Conservation (phyloP, 2,113 vertebrate species). For the Ovis canadensis region DNA sequence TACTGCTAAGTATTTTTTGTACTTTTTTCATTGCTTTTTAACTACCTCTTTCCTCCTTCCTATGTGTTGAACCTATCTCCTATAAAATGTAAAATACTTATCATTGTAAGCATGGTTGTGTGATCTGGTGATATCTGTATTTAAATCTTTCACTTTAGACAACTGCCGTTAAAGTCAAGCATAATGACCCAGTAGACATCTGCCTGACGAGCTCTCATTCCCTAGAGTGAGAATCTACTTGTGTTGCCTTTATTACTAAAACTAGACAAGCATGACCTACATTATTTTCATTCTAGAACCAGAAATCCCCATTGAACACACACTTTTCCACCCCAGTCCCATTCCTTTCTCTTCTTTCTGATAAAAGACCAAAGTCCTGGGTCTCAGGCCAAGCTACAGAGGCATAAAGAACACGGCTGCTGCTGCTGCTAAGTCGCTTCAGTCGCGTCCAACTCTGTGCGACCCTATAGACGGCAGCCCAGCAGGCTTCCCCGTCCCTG, state of each 20-base stretch:
- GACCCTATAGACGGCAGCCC: too few relatives aligned
- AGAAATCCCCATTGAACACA: not conserved
- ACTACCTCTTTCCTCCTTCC: not conserved
- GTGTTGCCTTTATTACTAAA: not conserved
- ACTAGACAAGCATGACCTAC: not conserved
- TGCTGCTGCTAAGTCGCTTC: too few relatives aligned
- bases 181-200: not conserved
- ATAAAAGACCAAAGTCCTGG: not conserved
- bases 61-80: not conserved
- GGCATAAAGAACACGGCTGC: not conserved
- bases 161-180: not conserved
- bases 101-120: not conserved
- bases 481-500: too few relatives aligned
- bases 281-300: not conserved
- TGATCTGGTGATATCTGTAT: not conserved
- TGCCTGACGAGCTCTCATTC: not conserved
- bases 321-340: not conserved
- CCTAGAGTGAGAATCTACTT: not conserved
- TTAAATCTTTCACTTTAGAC: not conserved
- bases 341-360: not conserved
- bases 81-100: not conserved
- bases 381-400: not conserved
- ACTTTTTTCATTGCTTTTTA: not conserved
- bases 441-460: too few relatives aligned
- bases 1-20: not conserved